Base-by-base conservation (phyloP, 2,113 vertebrate species). In the Corynorhinus townsendii region DNA sequence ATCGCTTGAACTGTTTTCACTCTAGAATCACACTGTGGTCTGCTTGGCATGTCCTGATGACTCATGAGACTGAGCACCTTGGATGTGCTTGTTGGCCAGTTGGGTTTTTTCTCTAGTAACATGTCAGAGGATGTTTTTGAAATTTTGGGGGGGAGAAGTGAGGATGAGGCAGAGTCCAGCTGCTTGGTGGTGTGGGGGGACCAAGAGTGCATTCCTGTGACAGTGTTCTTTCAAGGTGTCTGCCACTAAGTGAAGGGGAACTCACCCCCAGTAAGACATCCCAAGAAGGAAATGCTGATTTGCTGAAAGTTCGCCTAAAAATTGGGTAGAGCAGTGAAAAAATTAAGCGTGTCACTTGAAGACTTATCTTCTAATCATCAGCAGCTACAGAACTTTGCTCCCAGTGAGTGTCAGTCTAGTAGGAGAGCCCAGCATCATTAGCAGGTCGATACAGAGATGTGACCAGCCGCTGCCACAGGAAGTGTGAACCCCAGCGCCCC, bases 331-430 rank as follows among this genome's bases (percentile, higher is more conserved):
- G 38, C 24, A 54, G 64, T 26, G 64, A 79, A 47, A 75, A 80
- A 73, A 49, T 17, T 52, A 81, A 79, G 47, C 47, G 5, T 30
- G 33, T 49, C 11, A 7, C 86, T 91, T 40, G 49, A 76, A 47
- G 40, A 88, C 38, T 80, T 86, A 56, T 69, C 96, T 93, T 97
- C 90, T 94, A 43, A 93, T 95, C 85, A 56, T 94, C 75, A 59
- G 84, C 15, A 79, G 80, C 94, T 90, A 64, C 4, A 0, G 83
- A 72, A 80, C 73, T 91, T 87, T 85, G 54, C 35, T 43, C 35
- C 3, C 38, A 10, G 2, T 5, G 92, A 38, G 24, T 86, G 89
- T 87, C 90, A 62, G 26, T 40, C 75, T 64, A 9, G 43, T 17
- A 30, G 64, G 33, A 79, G 86, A 73, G 76, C 89, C 64, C 69